A percentile compares a stretch with the other conserved stretches of the same genome.
phyloP scores from a whole-genome alignment of 2,888 invertebrate species.

The Bombylius major region DNA sequence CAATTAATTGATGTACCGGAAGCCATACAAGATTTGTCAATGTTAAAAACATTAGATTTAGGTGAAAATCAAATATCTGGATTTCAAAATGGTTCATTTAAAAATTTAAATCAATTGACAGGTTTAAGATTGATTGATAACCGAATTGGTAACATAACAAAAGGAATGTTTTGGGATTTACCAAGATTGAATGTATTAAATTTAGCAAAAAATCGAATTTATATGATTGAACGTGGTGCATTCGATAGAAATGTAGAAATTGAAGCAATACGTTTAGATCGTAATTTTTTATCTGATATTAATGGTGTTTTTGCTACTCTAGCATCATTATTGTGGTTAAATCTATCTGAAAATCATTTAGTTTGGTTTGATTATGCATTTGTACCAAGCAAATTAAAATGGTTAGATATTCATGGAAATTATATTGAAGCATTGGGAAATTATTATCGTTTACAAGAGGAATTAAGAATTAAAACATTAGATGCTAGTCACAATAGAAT shows the following conservation, averaged over 20 bases:
- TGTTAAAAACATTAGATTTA: conserved; percentile 77
- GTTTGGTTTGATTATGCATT: conserved; percentile 91
- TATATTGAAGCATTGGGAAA: conserved; percentile 78
- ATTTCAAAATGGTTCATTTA: conserved; percentile 73
- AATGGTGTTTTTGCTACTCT: conserved; percentile 81
- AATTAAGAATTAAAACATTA: conserved; percentile 67
- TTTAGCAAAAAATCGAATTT: conserved; percentile 79
- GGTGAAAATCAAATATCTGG: conserved; percentile 82
- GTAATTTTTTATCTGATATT: conserved; percentile 77
- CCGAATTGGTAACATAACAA: conserved; percentile 70
- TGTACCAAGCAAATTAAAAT: conserved; percentile 76
- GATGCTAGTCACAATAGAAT: conserved; percentile 86
- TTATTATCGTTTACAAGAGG: conserved; percentile 74
- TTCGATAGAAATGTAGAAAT: conserved; percentile 70
- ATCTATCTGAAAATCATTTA: conserved; percentile 80
- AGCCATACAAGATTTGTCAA: conserved; percentile 65
- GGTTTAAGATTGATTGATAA: conserved; percentile 82
- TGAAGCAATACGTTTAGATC: conserved; percentile 77
- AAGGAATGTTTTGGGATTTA: conserved; percentile 77
- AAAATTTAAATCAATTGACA: conserved; percentile 73
- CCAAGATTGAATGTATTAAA: conserved; percentile 75
- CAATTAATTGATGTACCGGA: conserved; percentile 69
- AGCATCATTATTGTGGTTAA: conserved; percentile 73
- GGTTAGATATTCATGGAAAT: conserved; percentile 84
- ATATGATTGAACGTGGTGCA: conserved; percentile 69